Evolutionary conservation across 1,140 invertebrate species (phyloP).

Genomic region (Brachionus paranguensis): DNA sequence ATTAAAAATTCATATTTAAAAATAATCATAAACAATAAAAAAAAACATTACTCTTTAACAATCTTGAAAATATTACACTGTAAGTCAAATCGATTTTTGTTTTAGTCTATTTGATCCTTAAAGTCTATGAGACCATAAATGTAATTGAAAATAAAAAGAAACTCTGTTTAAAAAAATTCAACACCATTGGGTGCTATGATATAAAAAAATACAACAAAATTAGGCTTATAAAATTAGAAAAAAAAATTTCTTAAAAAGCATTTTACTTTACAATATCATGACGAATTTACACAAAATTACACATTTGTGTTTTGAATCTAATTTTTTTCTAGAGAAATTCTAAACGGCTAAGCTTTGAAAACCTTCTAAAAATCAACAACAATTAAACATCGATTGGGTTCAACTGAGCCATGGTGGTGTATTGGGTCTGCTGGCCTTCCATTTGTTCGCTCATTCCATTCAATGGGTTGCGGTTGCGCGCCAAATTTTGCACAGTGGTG

Average conservation of each 20-base stretch:
- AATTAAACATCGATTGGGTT: constrained; percentile 40
- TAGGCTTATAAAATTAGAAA: not conserved
- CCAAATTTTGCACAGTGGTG: constrained; percentile 38
- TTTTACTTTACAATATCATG: constrained; percentile 13
- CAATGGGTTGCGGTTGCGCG: constrained; percentile 27
- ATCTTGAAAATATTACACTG: constrained; percentile 4
- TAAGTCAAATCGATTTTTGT: not conserved
- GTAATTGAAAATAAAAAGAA: not conserved
- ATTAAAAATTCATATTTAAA: not conserved
- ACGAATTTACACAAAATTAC: constrained; percentile 26
- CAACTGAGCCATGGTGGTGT: constrained; percentile 34
- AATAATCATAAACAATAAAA: not conserved
- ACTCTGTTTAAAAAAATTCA: not conserved
- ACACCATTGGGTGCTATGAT: not conserved
- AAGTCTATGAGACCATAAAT: not conserved
- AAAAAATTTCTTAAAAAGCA: not conserved
- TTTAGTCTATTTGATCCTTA: not conserved
- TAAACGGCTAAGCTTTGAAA: not conserved
- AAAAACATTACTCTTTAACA: not conserved
- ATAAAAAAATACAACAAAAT: constrained; percentile 5
- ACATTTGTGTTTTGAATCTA: not conserved
- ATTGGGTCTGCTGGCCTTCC: constrained; percentile 12
- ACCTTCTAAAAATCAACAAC: constrained; percentile 13
- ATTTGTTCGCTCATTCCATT: constrained; percentile 24
- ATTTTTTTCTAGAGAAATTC: not conserved